Percentiles rank a stretch among this genome's conserved stretches.
phyloP scores from a whole-genome alignment of 2,888 invertebrate species.

The Campopleginae sp. region DNA sequence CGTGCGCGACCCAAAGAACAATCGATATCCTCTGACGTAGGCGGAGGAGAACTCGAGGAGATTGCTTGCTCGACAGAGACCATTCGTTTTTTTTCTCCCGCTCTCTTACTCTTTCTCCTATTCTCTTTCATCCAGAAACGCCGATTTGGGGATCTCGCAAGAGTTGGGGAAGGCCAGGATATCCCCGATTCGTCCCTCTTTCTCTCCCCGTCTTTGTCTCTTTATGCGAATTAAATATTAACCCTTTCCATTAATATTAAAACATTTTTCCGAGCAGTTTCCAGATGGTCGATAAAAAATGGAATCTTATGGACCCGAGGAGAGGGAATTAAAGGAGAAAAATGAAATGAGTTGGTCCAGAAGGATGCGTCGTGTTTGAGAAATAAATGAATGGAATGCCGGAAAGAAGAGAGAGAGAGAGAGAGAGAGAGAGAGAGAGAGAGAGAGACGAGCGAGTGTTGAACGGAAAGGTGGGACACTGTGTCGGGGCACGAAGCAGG shows the following conservation, averaged over 20 bases:
- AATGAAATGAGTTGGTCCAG: conserved; percentile 51
- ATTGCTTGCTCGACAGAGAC: conserved; percentile 18
- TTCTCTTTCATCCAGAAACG: conserved; percentile 18
- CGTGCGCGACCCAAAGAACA: conserved; percentile 79
- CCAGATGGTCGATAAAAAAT: neutral
- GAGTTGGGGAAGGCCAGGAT: conserved; percentile 77
- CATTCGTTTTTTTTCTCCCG: conserved; percentile 52
- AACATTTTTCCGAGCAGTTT: neutral
- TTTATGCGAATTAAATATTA: neutral
- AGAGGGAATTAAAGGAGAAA: neutral
- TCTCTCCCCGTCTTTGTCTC: conserved; percentile 47
- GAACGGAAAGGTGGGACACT: conserved; percentile 52
- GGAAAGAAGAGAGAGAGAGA: conserved; percentile 39
- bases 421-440: conserved; percentile 47
- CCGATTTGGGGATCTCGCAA: conserved; percentile 71
- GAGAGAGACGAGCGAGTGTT: conserved; percentile 28
- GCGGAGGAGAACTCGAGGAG: conserved; percentile 63
- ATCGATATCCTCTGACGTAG: conserved; percentile 81
- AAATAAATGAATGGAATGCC: conserved; percentile 20
- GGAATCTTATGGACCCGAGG: neutral
- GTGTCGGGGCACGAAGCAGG: conserved; percentile 56
- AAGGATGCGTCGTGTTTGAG: neutral
- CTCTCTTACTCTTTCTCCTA: conserved; percentile 28
- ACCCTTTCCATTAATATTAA: neutral
- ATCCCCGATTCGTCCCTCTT: conserved; percentile 63